Conservation (phyloP, 2,888 invertebrate genomes). For the Ashinkailepas kermadecensis region DNA sequence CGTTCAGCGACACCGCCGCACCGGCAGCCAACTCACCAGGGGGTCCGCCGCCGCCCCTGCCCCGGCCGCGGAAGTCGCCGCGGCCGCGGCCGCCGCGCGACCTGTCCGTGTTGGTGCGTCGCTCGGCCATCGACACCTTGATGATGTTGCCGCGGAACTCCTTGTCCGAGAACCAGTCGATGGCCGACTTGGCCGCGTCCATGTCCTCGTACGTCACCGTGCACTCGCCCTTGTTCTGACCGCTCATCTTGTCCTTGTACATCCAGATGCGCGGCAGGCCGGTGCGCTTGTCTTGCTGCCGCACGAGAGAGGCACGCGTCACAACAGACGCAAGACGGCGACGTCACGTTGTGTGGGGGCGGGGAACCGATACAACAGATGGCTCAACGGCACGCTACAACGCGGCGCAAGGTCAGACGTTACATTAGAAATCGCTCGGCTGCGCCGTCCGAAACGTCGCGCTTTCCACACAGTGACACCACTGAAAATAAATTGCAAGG, state of each 20-base stretch:
- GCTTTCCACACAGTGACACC: no score
- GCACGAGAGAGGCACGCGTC: slow-evolving; percentile 37
- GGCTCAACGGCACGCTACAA: no score
- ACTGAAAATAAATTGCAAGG: no score
- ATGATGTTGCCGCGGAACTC: slow-evolving; percentile 73
- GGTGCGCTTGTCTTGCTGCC: slow-evolving; percentile 84
- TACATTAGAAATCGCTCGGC: no score
- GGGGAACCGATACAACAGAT: no score
- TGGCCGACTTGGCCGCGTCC: slow-evolving; percentile 88
- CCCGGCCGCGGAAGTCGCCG: slow-evolving; percentile 25
- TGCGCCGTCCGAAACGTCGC: no score
- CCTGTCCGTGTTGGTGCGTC: slow-evolving; percentile 33
- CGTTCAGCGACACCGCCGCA: no score
- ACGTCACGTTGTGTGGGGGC: no score
- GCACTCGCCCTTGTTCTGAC: slow-evolving; percentile 91
- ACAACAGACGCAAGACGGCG: no score
- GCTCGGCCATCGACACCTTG: slow-evolving; percentile 54
- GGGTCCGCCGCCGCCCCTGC: slow-evolving; percentile 13
- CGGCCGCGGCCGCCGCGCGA: slow-evolving; percentile 27
- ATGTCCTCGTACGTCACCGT: slow-evolving; percentile 96
- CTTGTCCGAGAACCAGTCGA: slow-evolving; percentile 94
- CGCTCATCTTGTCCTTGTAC: slow-evolving; percentile 92
- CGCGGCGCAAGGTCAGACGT: no score
- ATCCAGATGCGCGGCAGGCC: slow-evolving; percentile 95
- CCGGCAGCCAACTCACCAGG: neutral